A percentile compares a stretch with the other conserved stretches of the same genome.
These are phyloP conservation scores for Listrodromus nycthemerus DNA, from an alignment of 2,888 invertebrate species.

Conservation along the genomic window DNA sequence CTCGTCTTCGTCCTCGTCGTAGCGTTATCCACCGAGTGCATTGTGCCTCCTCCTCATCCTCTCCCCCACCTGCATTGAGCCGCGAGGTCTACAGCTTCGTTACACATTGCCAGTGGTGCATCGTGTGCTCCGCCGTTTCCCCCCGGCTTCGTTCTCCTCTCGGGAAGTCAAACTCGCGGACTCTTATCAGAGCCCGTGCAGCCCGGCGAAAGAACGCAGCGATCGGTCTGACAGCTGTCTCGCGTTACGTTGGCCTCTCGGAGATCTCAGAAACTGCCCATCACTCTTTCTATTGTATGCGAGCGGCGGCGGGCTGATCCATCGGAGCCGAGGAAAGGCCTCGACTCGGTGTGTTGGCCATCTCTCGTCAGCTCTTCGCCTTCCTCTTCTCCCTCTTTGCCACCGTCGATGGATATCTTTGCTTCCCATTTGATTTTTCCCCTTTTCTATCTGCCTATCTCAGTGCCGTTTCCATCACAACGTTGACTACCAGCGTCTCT, in stretches of 20 bases:
- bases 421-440: constrained; percentile 20
- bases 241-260: constrained; percentile 69
- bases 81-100: constrained; percentile 61
- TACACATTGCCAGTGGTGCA: constrained; percentile 22
- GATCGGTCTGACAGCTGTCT: constrained; percentile 76
- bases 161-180: not conserved
- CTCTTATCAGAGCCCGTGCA: constrained; percentile 58
- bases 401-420: constrained; percentile 50
- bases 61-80: constrained; percentile 40
- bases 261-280: constrained; percentile 75
- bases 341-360: constrained; percentile 26
- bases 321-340: constrained; percentile 48
- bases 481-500: constrained; percentile 24
- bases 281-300: constrained; percentile 77
- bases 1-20: constrained; percentile 61
- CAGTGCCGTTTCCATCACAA: constrained; percentile 53
- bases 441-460: constrained; percentile 62
- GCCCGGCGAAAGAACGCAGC: constrained; percentile 48
- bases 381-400: constrained; percentile 41
- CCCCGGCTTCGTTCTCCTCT: not conserved
- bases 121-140: not conserved
- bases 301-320: constrained; percentile 53
- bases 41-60: constrained; percentile 52
- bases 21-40: constrained; percentile 65
- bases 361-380: constrained; percentile 34